Evolutionary conservation across 2,797 vertebrate genomes (phyloP), one percentile per base, ranked within the genome.

Genomic region (Pagetopsis macropterus): DNA sequence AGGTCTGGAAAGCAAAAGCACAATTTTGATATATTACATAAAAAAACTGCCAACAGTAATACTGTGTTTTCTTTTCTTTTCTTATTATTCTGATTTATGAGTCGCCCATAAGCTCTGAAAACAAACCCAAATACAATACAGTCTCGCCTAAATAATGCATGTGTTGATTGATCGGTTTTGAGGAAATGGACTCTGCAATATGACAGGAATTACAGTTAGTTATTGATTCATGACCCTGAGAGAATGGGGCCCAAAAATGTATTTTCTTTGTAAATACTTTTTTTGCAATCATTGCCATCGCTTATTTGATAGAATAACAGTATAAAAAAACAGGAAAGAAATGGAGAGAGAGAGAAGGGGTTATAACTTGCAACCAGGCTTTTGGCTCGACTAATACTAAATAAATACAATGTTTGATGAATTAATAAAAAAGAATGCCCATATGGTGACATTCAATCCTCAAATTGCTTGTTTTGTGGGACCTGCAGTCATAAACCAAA

Each of bases 1-100:
- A 52, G 95, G 93, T 27, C 94, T 95, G 83, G 45, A 73, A 76
- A 61, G 5, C 27, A 57, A 41, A 76, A 51, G 52, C 0, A n/a
- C 4, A 49, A 27, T 15, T 63, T 55, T 64, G 37, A 46, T 3
- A 15, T 2, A 12, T 40, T 8, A 58, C 5, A 27, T 43, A 43
- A 23, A n/a, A 14, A 23, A 21, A 15, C 13, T 40, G 49, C 2
- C 37, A 2, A n/a, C 1, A 2, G 17, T 14, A 44, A 31, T 11
- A 23, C 23, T 7, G 3, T 12, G 4, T 31, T 67, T 58, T 61
- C 27, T 27, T 9, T 19, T 3, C 43, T 37, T 37, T 37, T 37
- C 2, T 27, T 45, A 15, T 64, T 41, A 12, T 55, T 60, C 23
- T 51, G 9, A 63, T 46, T 16, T 4, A 41, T 48, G 33, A 67